Evolutionary conservation across 2,888 invertebrate genomes (phyloP).

Genomic region (Acleris holmiana): DNA sequence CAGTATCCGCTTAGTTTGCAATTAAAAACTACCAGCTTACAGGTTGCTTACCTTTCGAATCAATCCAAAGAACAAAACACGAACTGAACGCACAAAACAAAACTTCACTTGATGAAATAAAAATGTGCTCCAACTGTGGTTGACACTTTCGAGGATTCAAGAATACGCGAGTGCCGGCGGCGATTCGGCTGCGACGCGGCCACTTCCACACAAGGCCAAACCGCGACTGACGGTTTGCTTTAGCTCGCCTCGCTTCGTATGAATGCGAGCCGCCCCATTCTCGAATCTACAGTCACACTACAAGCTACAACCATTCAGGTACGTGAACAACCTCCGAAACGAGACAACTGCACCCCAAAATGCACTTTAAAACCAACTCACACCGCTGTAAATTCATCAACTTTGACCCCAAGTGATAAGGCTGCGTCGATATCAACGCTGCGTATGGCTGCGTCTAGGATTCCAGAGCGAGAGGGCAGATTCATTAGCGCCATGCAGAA

Average conservation of each 20-base stretch:
- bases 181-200: slow-evolving; percentile 44
- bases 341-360: slow-evolving; percentile 54
- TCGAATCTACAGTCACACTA: slow-evolving; percentile 64
- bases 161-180: slow-evolving; percentile 62
- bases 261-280: slow-evolving; percentile 70
- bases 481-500: slow-evolving; percentile 44
- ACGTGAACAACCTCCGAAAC: slow-evolving; percentile 73
- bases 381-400: slow-evolving; percentile 56
- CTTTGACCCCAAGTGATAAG: slow-evolving; percentile 64
- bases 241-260: slow-evolving; percentile 40
- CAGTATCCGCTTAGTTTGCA: slow-evolving; percentile 60
- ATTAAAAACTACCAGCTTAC: slow-evolving; percentile 59
- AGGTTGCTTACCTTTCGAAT: slow-evolving; percentile 63
- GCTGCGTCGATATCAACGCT: slow-evolving; percentile 82
- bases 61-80: slow-evolving; percentile 48
- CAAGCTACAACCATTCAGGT: slow-evolving; percentile 80
- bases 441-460: slow-evolving; percentile 82
- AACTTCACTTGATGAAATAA: slow-evolving; percentile 68
- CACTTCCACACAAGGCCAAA: slow-evolving; percentile 45
- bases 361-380: slow-evolving; percentile 51
- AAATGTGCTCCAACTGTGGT: slow-evolving; percentile 51
- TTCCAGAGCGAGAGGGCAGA: slow-evolving; percentile 61
- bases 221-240: slow-evolving; percentile 52
- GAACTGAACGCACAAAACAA: slow-evolving; percentile 65
- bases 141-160: slow-evolving; percentile 37